A percentile compares a stretch with the other conserved stretches of the same genome.
phyloP scores from a whole-genome alignment of 2,888 invertebrate species.

The Sarcophaga rosellei region DNA sequence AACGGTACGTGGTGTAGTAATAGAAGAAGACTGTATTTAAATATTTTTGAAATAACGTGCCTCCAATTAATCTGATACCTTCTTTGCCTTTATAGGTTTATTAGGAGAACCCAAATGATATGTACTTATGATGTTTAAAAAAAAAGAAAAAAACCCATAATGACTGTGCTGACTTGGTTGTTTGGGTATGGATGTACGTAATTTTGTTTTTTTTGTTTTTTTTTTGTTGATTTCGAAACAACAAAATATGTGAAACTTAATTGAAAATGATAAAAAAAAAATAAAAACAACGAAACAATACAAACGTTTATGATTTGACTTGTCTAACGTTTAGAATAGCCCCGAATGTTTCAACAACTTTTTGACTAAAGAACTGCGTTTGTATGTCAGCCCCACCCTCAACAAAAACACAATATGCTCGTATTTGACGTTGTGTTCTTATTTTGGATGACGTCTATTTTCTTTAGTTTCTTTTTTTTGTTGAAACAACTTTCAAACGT shows the following conservation, averaged over 20 bases:
- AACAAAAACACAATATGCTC: neutral
- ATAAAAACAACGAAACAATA: neutral
- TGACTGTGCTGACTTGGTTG: neutral
- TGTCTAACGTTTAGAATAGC: neutral
- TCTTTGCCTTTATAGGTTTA: slow-evolving; percentile 10
- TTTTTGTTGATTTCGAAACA: neutral
- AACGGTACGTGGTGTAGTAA: slow-evolving; percentile 26
- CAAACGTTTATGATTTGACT: neutral
- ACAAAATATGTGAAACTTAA: neutral
- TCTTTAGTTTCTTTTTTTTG: slow-evolving; percentile 30
- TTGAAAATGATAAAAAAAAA: neutral
- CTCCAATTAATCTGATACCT: slow-evolving; percentile 26
- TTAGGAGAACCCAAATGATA: slow-evolving; percentile 17
- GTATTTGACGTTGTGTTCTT: slow-evolving; percentile 41
- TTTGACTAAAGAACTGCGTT: slow-evolving; percentile 19
- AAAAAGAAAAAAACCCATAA: neutral
- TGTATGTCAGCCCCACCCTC: slow-evolving; percentile 51
- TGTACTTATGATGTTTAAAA: neutral
- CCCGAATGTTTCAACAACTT: neutral
- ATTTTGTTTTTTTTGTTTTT: neutral
- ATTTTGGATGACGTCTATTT: slow-evolving; percentile 31
- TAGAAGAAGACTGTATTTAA: slow-evolving; percentile 24
- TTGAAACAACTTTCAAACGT: neutral
- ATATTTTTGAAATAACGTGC: slow-evolving; percentile 45
- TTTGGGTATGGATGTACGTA: neutral